Evolutionary conservation across 2,888 invertebrate species (phyloP).

Genomic region (Leptarthrus brevirostris): DNA sequence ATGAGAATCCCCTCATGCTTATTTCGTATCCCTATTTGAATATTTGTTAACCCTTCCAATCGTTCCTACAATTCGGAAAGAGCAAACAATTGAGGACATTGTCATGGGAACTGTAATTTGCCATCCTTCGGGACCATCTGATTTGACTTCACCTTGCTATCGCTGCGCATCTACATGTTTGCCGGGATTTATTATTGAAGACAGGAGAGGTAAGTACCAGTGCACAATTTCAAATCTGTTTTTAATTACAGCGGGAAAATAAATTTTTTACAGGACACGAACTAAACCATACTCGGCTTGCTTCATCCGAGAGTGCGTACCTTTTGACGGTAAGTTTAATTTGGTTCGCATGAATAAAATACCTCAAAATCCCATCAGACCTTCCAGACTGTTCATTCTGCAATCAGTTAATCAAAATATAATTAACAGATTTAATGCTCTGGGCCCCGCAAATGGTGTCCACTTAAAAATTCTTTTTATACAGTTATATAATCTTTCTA

Average conservation of each 20-base stretch:
- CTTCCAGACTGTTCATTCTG: not conserved
- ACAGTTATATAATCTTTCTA: not conserved
- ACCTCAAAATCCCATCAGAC: not conserved
- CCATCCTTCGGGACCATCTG: conserved; percentile 55
- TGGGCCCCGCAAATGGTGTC: not conserved
- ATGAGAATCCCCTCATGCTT: not conserved
- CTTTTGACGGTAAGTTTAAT: conserved; percentile 45
- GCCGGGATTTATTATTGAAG: conserved; percentile 51
- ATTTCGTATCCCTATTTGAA: not conserved
- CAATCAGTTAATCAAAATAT: not conserved
- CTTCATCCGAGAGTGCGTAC: conserved; percentile 45
- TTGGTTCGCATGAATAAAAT: not conserved
- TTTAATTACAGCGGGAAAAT: conserved; percentile 52
- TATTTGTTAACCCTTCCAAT: not conserved
- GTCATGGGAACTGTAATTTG: conserved; percentile 57
- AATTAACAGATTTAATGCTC: not conserved
- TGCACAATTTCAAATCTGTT: conserved; percentile 8
- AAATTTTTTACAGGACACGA: conserved; percentile 28
- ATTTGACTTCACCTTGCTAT: conserved; percentile 56
- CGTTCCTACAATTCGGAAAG: not conserved
- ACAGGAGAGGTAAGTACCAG: conserved; percentile 52
- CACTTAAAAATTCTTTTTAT: not conserved
- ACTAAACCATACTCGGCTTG: conserved; percentile 7
- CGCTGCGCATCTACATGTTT: conserved; percentile 56
- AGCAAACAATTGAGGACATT: not conserved